Percentiles rank a stretch among this genome's conserved stretches.
phyloP scores from a whole-genome alignment of 2,888 invertebrate genomes.

The Sphinx pinastri region DNA sequence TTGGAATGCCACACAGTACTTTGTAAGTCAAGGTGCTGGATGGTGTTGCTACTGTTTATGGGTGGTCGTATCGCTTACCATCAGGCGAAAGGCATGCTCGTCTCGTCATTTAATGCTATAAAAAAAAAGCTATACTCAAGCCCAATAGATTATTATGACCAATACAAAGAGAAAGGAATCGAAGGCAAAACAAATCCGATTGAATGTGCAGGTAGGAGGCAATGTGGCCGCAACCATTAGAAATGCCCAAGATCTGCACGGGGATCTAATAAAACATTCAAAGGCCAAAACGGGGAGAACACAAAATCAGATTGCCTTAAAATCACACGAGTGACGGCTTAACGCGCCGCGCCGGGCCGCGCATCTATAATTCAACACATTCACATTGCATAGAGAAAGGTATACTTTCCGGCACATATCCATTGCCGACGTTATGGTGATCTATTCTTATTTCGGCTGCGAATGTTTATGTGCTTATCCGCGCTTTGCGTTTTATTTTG shows the following conservation, averaged over 20 bases:
- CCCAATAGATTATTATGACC: too few species aligned
- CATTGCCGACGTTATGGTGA: slow-evolving; percentile 53
- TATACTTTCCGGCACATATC: slow-evolving; percentile 55
- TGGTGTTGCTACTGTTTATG: too few species aligned
- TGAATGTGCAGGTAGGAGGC: slow-evolving; percentile 35
- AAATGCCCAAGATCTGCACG: slow-evolving; percentile 61
- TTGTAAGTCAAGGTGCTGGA: too few species aligned
- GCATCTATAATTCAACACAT: slow-evolving; percentile 76
- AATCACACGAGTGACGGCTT: slow-evolving; percentile 79
- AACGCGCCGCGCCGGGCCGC: slow-evolving; percentile 62
- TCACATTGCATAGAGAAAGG: slow-evolving; percentile 29
- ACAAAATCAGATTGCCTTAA: slow-evolving; percentile 83
- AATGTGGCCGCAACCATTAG: slow-evolving; percentile 66
- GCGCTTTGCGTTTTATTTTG: slow-evolving; percentile 29
- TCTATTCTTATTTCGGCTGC: slow-evolving; percentile 52
- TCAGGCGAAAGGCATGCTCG: too few species aligned
- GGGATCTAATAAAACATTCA: slow-evolving; percentile 80
- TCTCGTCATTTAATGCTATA: too few species aligned
- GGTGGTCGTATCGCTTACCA: too few species aligned
- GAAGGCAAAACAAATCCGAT: neutral
- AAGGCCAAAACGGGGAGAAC: slow-evolving; percentile 75
- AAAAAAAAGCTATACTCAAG: too few species aligned
- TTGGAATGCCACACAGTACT: too few species aligned
- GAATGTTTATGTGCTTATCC: slow-evolving; percentile 25
- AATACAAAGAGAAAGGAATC: too few species aligned